Evolutionary conservation across 37 sponge, comb jelly and placozoan genomes (phyloP).

Genomic region (Spongilla lacustris): DNA sequence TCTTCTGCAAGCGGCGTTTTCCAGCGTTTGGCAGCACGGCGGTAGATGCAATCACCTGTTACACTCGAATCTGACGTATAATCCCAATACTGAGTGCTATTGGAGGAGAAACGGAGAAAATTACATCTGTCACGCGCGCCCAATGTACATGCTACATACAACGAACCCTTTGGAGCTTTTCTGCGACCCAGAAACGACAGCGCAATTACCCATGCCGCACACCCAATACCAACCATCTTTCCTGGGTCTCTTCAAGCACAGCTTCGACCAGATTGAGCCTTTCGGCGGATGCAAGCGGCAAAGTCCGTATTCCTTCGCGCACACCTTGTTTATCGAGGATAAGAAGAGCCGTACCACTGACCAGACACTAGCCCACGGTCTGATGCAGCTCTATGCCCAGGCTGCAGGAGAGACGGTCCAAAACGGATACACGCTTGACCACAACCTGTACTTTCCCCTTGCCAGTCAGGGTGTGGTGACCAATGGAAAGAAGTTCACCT

Average conservation of each 20-base stretch:
- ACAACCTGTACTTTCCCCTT: slow-evolving; percentile 60
- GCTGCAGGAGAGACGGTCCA: slow-evolving; percentile 70
- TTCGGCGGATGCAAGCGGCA: slow-evolving; percentile 59
- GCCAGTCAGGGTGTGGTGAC: slow-evolving; percentile 69
- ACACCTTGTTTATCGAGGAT: slow-evolving; percentile 63
- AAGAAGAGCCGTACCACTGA: slow-evolving; percentile 19
- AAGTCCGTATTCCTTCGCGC: slow-evolving; percentile 53
- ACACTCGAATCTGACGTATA: slow-evolving; percentile 39
- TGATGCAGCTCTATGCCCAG: slow-evolving; percentile 72
- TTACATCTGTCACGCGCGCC: slow-evolving; percentile 36
- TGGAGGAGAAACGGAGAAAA: slow-evolving; percentile 70
- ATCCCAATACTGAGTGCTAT: slow-evolving; percentile 59
- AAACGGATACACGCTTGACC: slow-evolving; percentile 67
- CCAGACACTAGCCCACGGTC: slow-evolving; percentile 54
- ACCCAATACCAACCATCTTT: slow-evolving; percentile 29
- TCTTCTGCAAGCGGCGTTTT: slow-evolving; percentile 40
- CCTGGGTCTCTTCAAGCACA: slow-evolving; percentile 52
- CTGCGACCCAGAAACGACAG: slow-evolving; percentile 25
- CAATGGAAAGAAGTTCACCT: slow-evolving; percentile 71
- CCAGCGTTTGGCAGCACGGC: slow-evolving; percentile 53
- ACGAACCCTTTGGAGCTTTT: slow-evolving; percentile 48
- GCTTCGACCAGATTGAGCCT: slow-evolving; percentile 67
- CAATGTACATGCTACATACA: slow-evolving; percentile 62
- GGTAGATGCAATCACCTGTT: slow-evolving; percentile 32
- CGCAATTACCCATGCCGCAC: slow-evolving; percentile 15